phyloP scores from a whole-genome alignment of 2,797 vertebrate species.

The Lepilemur ruficaudatus region DNA sequence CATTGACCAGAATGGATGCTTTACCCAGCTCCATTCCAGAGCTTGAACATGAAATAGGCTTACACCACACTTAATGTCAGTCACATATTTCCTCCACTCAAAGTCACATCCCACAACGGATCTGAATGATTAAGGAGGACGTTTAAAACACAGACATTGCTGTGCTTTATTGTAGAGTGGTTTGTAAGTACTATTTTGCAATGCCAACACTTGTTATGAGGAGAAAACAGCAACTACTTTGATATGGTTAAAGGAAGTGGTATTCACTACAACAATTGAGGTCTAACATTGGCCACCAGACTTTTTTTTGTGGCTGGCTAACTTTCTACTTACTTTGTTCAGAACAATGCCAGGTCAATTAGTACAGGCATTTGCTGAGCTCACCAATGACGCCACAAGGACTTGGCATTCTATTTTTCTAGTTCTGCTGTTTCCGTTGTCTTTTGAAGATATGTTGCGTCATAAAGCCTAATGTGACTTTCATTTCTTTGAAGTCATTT shows the following conservation, averaged over 20 bases:
- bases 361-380: not conserved
- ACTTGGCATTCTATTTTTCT: not conserved
- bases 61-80: not conserved
- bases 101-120: not conserved
- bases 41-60: not conserved
- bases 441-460: not conserved
- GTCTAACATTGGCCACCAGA: not conserved
- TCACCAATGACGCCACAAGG: not conserved
- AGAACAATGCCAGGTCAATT: not conserved
- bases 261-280: not conserved
- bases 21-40: not conserved
- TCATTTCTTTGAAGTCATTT: not conserved
- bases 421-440: not conserved
- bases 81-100: conserved; percentile 38
- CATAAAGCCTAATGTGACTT: not conserved
- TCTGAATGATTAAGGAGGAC: conserved; percentile 58
- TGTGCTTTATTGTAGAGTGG: not conserved
- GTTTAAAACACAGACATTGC: conserved; percentile 35
- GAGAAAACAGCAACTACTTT: conserved; percentile 9
- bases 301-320: not conserved
- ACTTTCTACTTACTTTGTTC: not conserved
- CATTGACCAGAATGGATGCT: conserved; percentile 47
- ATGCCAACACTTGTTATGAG: not conserved
- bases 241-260: conserved; percentile 13
- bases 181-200: conserved; percentile 11